Evolutionary conservation across 2,888 invertebrate genomes (phyloP), one percentile per base, ranked within the genome.

Genomic region (Chouioia cunea): DNA sequence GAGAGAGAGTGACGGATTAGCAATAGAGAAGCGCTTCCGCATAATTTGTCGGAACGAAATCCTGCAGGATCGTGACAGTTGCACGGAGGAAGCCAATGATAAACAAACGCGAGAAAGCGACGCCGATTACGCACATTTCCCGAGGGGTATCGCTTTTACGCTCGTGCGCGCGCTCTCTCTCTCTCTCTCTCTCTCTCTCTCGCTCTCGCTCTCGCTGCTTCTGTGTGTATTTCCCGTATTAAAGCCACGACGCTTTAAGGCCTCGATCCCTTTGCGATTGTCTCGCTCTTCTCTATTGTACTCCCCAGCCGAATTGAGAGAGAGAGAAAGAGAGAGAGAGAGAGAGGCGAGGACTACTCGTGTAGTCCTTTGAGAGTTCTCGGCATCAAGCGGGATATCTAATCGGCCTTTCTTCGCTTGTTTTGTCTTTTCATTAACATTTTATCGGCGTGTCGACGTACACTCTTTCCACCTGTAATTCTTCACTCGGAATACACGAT

Each of bases 41-140:
- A 60, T 70, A 65, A 65, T 70, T 65, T 56, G 71, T 50, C 64
- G 50, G 71, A 3, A 71, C 71, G 73, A 76, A 73, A 70, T 71
- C 74, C 72, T 70, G 62, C 62, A 20, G 58, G 27, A 36, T 36
- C 36, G 36, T 36, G 36, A 36, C 46, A 71, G 65, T 36, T 36
- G 8, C 36, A 10, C 36, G 36, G 65, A 23, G 53, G n/a, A 36
- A 62, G 62, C 73, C 74, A 70, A 63, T 47, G 44, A 78, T 75
- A 78, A 78, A 78, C 77, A 77, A 78, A 76, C 76, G 76, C 71
- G 77, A 79, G 80, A 79, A 80, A 75, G 73, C 76, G 71, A 76
- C 73, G 76, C 74, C 83, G 83, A 84, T 85, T 85, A 85, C 80
- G 80, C 80, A 80, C 84, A 84, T 85, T 85, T 85, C 85, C 84